Percentiles rank a stretch among this genome's conserved stretches.
Conservation (phyloP, 1,140 invertebrate species). For the Phthorimaea operculella region DNA sequence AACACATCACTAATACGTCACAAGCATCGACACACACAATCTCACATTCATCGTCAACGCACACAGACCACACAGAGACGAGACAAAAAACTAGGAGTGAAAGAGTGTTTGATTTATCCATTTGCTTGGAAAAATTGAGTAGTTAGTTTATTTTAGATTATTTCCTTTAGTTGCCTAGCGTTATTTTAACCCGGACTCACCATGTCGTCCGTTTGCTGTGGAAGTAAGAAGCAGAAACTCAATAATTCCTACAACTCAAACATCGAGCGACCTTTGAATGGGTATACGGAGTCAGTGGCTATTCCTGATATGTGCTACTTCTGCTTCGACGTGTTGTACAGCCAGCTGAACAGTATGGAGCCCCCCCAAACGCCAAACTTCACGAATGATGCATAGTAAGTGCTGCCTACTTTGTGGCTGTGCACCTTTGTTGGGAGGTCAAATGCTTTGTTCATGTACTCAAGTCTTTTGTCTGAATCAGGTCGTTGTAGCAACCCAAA, state of each 20-base stretch:
- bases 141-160: neutral
- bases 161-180: neutral
- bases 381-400: slow-evolving; percentile 96
- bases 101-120: neutral
- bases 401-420: slow-evolving; percentile 31
- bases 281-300: slow-evolving; percentile 77
- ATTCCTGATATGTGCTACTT: slow-evolving; percentile 97
- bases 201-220: slow-evolving; percentile 90
- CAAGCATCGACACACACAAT: no score
- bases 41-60: neutral
- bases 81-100: neutral
- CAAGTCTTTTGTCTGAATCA: slow-evolving; percentile 26
- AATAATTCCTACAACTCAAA: slow-evolving; percentile 74
- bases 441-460: slow-evolving; percentile 26
- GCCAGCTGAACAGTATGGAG: slow-evolving; percentile 91
- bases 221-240: slow-evolving; percentile 88
- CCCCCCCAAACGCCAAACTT: slow-evolving; percentile 90
- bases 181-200: neutral
- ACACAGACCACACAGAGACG: neutral
- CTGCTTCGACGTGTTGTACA: slow-evolving; percentile 97
- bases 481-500: slow-evolving; percentile 14
- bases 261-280: slow-evolving; percentile 69
- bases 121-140: neutral
- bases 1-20: no score
- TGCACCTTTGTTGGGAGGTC: neutral